Percentiles rank a stretch among this genome's conserved stretches.
Evolutionary conservation across 2,888 invertebrate species (phyloP).

Genomic region (Amiota communis): DNA sequence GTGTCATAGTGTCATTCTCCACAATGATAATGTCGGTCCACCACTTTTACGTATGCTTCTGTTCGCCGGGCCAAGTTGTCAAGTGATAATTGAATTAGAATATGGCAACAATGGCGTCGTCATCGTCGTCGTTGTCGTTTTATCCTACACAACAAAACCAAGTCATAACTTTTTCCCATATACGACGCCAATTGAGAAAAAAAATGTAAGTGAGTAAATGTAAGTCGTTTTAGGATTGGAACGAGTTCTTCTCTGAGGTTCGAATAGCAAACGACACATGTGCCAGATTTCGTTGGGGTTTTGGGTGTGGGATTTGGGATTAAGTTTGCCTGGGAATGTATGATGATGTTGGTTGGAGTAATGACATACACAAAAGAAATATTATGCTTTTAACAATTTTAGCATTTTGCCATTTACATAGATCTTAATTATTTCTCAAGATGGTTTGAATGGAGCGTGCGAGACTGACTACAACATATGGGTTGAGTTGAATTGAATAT

Average conservation of each 20-base stretch:
- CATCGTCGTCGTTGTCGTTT: neutral
- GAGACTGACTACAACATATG: constrained; percentile 24
- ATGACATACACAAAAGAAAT: constrained; percentile 50
- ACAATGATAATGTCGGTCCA: neutral
- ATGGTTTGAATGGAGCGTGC: constrained; percentile 56
- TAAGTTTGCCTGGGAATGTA: neutral
- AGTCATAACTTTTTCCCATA: constrained; percentile 48
- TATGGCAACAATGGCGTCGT: constrained; percentile 54
- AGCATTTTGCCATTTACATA: constrained; percentile 67
- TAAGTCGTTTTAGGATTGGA: no score
- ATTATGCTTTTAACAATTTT: constrained; percentile 64
- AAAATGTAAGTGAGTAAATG: constrained; percentile 16
- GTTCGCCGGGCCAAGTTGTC: constrained; percentile 41
- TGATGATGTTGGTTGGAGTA: constrained; percentile 26
- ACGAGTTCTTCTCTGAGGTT: no score
- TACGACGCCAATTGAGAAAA: constrained; percentile 9
- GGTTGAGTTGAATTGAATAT: neutral
- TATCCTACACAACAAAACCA: constrained; percentile 35
- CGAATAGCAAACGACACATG: constrained; percentile 51
- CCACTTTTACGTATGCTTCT: constrained; percentile 14
- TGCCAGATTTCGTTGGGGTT: constrained; percentile 53
- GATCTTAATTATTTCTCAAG: constrained; percentile 72
- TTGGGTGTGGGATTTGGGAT: constrained; percentile 20
- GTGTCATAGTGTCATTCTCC: constrained; percentile 51
- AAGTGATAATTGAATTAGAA: constrained; percentile 72